Conservation (phyloP, 2,113 vertebrate species). For the Tychaedon coryphoeus region DNA sequence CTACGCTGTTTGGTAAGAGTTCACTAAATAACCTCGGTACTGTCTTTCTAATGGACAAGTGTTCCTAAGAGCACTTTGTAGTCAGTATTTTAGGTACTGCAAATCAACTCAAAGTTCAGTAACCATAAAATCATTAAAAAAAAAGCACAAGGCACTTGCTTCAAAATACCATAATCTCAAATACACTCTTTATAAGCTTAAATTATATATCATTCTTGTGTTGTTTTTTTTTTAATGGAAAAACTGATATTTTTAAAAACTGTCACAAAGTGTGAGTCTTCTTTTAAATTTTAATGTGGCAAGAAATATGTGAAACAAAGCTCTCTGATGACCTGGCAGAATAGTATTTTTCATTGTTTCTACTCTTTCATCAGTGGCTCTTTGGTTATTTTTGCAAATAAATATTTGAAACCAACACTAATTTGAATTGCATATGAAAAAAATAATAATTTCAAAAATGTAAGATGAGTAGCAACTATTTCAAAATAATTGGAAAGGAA, state of each 20-base stretch:
- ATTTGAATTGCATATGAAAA: not conserved
- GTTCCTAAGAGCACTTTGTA: slow-evolving; percentile 23
- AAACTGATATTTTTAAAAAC: not conserved
- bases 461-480: not conserved
- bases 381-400: not conserved
- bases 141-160: not conserved
- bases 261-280: not conserved
- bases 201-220: not conserved
- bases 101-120: not conserved
- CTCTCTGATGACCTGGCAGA: not conserved
- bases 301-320: not conserved
- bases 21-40: slow-evolving; percentile 43
- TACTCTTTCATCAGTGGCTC: not conserved
- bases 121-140: not conserved
- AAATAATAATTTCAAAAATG: not conserved
- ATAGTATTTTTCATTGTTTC: not conserved
- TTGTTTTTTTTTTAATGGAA: not conserved
- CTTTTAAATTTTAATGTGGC: not conserved
- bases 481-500: not conserved
- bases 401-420: not conserved
- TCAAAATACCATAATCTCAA: not conserved
- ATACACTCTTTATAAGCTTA: not conserved
- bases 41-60: slow-evolving; percentile 39
- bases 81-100: not conserved
- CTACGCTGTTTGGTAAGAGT: not conserved